Base-by-base conservation (phyloP, 30 jellyfish, hydroid and myxozoan genomes). In the Catostylus mosaicus region DNA sequence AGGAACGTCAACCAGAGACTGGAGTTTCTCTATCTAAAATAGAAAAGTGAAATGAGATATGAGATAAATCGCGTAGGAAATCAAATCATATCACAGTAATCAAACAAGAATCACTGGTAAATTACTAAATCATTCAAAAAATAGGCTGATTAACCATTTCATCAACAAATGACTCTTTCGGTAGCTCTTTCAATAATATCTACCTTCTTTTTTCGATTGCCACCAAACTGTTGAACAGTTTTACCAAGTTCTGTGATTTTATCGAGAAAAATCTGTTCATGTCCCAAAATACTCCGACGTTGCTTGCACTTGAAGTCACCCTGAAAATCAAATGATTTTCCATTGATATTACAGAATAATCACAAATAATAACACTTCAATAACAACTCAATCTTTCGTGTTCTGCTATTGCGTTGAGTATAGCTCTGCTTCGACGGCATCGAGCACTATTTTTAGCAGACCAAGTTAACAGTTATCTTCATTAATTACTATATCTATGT, bases 171-270 rank as follows among this genome's bases (percentile, higher is more conserved):
- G 5, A 50, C 14, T 14, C 7, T 5, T 40, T 40, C 54, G 14
- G 7, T 40, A 7, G 14, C 14, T 40, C 54, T 40, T 40, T 40
- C 54, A 40, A 40, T 40, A 40, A 40, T 5, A 40, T 23, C 5
- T 18, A 94, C 99, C 97, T 94, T 94, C 73, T 75, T 88, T 80
- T 94, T 94, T 27, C 99, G 73, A 78, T 83, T 94, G 26, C 99
- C 99, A 77, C 99, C 86, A 59, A 88, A 94, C 57, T 94, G 99
- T 59, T 94, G 97, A 34, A 94, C 95, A 24, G 96, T 80, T 75
- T 84, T 83, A 30, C 73, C 96, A 19, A 94, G 71, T 36, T 94
- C 99, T 18, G 99, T 94, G 52, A 94, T 88, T 70, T 94, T 94
- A 22, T 94, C 97, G 0, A 94, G 92, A 69, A 94, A 94, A 33